Conservation (phyloP, 1,140 invertebrate species). For the Pygmarrhopalites habei region DNA sequence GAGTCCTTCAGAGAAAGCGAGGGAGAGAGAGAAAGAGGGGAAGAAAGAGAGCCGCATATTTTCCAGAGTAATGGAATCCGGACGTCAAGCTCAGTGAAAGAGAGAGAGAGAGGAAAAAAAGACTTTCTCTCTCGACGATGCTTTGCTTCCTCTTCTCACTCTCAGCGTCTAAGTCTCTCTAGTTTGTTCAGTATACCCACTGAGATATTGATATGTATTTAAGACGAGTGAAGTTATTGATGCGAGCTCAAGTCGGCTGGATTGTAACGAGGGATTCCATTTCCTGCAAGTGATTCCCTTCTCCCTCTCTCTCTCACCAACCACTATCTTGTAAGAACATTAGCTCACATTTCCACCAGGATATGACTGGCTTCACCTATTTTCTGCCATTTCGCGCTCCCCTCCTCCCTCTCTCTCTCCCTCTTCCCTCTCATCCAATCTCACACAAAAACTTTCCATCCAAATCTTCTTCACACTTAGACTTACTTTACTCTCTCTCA, state of each 20-base stretch:
- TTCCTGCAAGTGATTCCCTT: constrained; percentile 33
- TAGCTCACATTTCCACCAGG: constrained; percentile 37
- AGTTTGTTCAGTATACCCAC: constrained; percentile 1
- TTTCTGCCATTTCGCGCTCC: constrained; percentile 26
- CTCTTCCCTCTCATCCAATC: constrained; percentile 4
- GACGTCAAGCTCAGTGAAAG: no score
- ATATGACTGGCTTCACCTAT: constrained; percentile 38
- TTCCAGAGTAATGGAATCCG: constrained; percentile 10
- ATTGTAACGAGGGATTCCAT: constrained; percentile 39
- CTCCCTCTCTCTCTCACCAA: constrained; percentile 14
- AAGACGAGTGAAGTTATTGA: constrained; percentile 36
- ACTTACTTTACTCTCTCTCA: neutral
- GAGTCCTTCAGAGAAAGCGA: neutral
- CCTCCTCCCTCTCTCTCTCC: neutral
- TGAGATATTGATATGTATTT: constrained; percentile 36
- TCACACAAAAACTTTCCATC: constrained; percentile 31
- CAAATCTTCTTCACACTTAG: constrained; percentile 28
- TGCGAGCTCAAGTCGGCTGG: constrained; percentile 30
- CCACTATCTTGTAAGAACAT: constrained; percentile 35
- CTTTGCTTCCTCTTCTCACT: constrained; percentile 14
- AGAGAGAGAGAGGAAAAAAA: neutral
- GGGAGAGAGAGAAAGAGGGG: neutral
- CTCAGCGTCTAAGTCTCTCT: neutral
- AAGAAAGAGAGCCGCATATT: constrained; percentile 7
- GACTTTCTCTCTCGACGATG: constrained; percentile 9